Percentiles rank a stretch among this genome's conserved stretches.
These are phyloP conservation scores for Trilocha varians DNA, from an alignment of 2,888 invertebrate species.

Conservation along the genomic window DNA sequence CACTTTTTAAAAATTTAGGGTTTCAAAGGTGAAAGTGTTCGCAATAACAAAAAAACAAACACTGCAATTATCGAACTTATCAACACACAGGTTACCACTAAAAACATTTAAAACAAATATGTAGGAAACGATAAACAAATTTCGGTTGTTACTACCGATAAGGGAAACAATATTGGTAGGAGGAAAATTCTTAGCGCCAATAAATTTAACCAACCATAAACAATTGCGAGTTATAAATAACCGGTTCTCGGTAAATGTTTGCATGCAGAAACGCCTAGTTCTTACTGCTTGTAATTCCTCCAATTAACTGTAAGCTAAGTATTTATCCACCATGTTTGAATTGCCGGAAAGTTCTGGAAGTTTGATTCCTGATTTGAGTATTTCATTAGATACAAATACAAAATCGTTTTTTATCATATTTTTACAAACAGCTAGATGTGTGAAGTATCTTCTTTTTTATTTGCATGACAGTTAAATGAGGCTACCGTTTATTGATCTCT, in stretches of 20 bases:
- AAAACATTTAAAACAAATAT: conserved; percentile 9
- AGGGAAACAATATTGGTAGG: conserved; percentile 17
- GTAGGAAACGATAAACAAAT: conserved; percentile 15
- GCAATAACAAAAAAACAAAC: too few relatives aligned
- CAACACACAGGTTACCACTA: conserved; percentile 3
- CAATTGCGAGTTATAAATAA: conserved; percentile 14
- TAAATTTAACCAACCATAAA: neutral
- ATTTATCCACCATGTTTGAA: neutral
- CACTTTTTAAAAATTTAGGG: too few relatives aligned
- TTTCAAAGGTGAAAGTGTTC: too few relatives aligned
- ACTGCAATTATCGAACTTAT: too few relatives aligned
- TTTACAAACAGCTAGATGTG: too few relatives aligned
- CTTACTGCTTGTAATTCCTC: conserved; percentile 5
- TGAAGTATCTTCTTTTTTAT: too few relatives aligned
- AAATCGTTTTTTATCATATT: too few relatives aligned
- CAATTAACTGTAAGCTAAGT: neutral
- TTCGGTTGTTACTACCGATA: conserved; percentile 21
- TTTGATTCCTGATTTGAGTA: too few relatives aligned
- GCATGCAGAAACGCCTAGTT: conserved; percentile 8
- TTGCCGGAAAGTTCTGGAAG: too few relatives aligned
- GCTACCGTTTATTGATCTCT: too few relatives aligned
- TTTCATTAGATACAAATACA: too few relatives aligned
- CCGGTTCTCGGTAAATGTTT: conserved; percentile 22
- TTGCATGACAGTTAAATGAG: too few relatives aligned
- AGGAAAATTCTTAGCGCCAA: conserved; percentile 37